Conservation (phyloP, 2,888 invertebrate genomes). For the Watsonalla cultraria region DNA sequence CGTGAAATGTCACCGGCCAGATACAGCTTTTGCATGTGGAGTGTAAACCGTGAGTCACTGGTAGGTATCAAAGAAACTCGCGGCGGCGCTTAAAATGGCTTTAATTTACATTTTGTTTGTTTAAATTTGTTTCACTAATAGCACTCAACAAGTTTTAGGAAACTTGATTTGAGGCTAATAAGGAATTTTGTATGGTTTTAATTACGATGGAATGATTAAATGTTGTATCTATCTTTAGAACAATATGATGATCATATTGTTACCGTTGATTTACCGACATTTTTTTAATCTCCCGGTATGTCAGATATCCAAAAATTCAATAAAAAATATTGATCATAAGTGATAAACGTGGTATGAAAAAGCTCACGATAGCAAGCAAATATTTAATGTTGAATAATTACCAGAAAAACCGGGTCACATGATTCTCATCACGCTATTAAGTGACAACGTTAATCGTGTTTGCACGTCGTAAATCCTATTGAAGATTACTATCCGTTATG, state of each 20-base stretch:
- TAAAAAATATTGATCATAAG: too few relatives aligned
- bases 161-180: too few relatives aligned
- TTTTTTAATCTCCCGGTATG: too few relatives aligned
- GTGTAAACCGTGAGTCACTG: conserved; percentile 24
- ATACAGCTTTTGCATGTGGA: conserved; percentile 19
- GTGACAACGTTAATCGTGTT: conserved; percentile 29
- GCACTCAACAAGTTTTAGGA: not conserved
- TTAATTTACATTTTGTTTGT: not conserved
- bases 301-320: too few relatives aligned
- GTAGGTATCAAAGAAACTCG: conserved; percentile 20
- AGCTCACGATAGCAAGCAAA: not conserved
- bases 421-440: conserved; percentile 12
- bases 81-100: not conserved
- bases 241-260: too few relatives aligned
- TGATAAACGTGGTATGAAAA: too few relatives aligned
- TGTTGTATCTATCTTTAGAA: too few relatives aligned
- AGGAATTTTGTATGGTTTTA: too few relatives aligned
- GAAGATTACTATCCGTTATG: conserved; percentile 45
- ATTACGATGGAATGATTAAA: too few relatives aligned
- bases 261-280: too few relatives aligned
- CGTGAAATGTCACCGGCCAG: conserved; percentile 38
- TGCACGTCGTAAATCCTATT: conserved; percentile 30
- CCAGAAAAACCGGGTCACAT: not conserved
- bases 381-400: conserved; percentile 1
- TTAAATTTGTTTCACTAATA: not conserved